Base-by-base conservation (phyloP, 2,113 vertebrate species). In the Amazona vittata region DNA sequence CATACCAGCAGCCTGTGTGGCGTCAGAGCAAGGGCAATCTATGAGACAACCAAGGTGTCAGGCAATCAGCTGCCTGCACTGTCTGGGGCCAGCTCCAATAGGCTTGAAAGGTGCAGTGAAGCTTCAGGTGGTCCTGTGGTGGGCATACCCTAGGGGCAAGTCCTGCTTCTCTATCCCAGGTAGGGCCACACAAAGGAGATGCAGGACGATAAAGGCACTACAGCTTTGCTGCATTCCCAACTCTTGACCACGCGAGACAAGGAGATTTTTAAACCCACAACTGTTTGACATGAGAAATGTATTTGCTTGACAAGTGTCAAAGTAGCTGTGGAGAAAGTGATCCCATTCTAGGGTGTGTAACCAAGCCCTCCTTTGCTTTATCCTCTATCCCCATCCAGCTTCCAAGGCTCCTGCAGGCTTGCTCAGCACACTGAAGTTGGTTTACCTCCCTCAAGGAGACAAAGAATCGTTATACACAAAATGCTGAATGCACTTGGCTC, bases 201-300 rank as follows among this genome's bases (percentile, higher is more conserved):
- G 20, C 7, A 77, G 70, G 39, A 31, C 73, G 55, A n/a, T 37
- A 35, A 24, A 71, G 46, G 17, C 1, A 21, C 41, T 39, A 19
- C 33, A 43, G 26, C n/a, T 79, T 50, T 65, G 62, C 70, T 75
- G 33, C 26, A 6, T 14, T 74, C 47, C 20, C 6, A 5, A 33
- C 19, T 59, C 7, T 4, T 78, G 15, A 64, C 24, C 15, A 73
- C 35, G 63, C 43, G n/a, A 67, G 53, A 69, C 47, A 47, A 92
- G 37, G 73, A 13, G 73, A 90, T 92, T 95, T 92, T 84, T 90
- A 94, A 91, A 87, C 26, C 21, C 44, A 46, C n/a, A 83, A 50
- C 63, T 55, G 39, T 84, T 81, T 65, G 64, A 84, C 28, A 69
- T 5, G 16, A 74, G 49, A 53, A 76, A 74, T 47, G 22, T 11